These are phyloP conservation scores for Anguilla megastoma DNA, from an alignment of 2,797 vertebrate genomes.

Conservation along the genomic window DNA sequence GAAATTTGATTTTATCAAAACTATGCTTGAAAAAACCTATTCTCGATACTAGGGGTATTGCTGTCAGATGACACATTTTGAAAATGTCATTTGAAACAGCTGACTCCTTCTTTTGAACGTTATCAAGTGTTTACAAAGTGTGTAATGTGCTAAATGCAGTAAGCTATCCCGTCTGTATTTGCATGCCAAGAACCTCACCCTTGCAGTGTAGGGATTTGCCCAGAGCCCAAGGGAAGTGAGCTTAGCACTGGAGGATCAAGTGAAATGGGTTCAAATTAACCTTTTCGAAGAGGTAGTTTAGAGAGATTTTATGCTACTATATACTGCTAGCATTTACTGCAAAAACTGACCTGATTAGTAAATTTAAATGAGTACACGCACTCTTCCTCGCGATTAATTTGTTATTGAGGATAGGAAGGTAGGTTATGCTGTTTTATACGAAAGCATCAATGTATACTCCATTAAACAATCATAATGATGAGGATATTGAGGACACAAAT, in stretches of 20 bases:
- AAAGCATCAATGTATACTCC: neutral
- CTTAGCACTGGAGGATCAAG: neutral
- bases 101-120: slow-evolving; percentile 68
- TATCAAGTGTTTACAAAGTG: slow-evolving; percentile 78
- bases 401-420: neutral
- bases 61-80: slow-evolving; percentile 76
- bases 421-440: neutral
- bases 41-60: slow-evolving; percentile 75
- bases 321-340: neutral
- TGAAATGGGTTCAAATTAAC: neutral
- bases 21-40: slow-evolving; percentile 80
- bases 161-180: slow-evolving; percentile 52
- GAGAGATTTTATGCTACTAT: neutral
- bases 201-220: neutral
- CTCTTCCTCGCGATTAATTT: neutral
- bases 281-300: neutral
- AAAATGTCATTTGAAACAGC: slow-evolving; percentile 67
- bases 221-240: neutral
- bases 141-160: slow-evolving; percentile 74
- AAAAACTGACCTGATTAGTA: neutral
- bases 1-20: slow-evolving; percentile 77
- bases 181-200: slow-evolving; percentile 30
- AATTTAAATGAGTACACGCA: neutral
- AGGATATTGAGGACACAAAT: neutral
- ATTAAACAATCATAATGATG: neutral